Conservation (phyloP, 2,797 vertebrate species). For the Novumbra hubbsi region DNA sequence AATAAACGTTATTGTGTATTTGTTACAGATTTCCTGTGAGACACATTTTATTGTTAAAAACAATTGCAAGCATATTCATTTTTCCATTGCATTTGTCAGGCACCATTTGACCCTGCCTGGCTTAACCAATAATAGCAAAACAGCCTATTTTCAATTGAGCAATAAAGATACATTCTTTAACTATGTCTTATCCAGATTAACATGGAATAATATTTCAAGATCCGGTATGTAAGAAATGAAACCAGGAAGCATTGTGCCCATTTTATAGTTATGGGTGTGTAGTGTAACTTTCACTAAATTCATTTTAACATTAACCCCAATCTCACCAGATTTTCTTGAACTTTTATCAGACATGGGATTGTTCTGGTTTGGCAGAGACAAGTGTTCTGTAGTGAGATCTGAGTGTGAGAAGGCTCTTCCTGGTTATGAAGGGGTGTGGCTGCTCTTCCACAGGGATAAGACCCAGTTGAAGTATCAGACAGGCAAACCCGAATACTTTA, state of each 20-base stretch:
- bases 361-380: background rate
- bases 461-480: background rate
- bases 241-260: background rate
- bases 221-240: background rate
- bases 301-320: background rate
- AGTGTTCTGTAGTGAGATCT: background rate
- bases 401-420: background rate
- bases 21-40: background rate
- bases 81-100: too few species aligned
- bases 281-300: background rate
- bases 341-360: background rate
- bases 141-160: too few species aligned
- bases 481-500: background rate
- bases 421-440: background rate
- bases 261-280: background rate
- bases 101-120: too few species aligned
- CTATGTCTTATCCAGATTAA: background rate
- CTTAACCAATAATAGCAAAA: too few species aligned
- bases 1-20: background rate
- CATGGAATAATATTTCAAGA: background rate
- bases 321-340: background rate
- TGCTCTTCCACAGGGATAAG: background rate
- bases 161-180: too few species aligned
- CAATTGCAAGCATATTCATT: background rate
- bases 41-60: background rate